Percentiles rank a stretch among this genome's conserved stretches.
Conservation (phyloP, 2,113 vertebrate species). For the Rhombomys opimus region DNA sequence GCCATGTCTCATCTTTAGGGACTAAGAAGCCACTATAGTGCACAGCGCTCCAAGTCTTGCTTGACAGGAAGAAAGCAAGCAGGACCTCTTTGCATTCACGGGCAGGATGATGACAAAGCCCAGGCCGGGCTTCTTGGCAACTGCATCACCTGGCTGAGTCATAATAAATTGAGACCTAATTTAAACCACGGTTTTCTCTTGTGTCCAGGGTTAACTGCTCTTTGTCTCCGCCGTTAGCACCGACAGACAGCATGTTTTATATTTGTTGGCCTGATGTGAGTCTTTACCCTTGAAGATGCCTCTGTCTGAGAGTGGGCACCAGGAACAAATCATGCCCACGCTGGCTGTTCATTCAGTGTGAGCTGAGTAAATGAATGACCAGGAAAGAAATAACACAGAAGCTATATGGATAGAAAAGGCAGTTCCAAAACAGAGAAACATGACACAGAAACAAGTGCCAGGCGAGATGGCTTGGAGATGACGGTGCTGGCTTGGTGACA, state of each 20-base stretch:
- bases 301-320: neutral
- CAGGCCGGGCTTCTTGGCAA: neutral
- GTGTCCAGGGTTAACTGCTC: neutral
- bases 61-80: neutral
- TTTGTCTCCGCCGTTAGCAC: neutral
- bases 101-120: neutral
- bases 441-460: neutral
- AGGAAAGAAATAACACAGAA: neutral
- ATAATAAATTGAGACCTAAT: neutral
- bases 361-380: neutral
- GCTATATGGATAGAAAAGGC: neutral
- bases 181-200: constrained; percentile 5
- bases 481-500: neutral
- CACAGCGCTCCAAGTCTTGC: neutral
- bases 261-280: neutral
- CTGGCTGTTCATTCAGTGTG: neutral
- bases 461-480: neutral
- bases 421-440: neutral
- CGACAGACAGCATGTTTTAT: neutral
- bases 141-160: neutral
- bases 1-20: neutral
- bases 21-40: neutral
- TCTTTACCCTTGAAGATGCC: neutral
- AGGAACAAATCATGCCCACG: neutral
- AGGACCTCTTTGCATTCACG: too few relatives aligned